Evolutionary conservation across 1,140 invertebrate species (phyloP).

Genomic region (Micrasema minimum): DNA sequence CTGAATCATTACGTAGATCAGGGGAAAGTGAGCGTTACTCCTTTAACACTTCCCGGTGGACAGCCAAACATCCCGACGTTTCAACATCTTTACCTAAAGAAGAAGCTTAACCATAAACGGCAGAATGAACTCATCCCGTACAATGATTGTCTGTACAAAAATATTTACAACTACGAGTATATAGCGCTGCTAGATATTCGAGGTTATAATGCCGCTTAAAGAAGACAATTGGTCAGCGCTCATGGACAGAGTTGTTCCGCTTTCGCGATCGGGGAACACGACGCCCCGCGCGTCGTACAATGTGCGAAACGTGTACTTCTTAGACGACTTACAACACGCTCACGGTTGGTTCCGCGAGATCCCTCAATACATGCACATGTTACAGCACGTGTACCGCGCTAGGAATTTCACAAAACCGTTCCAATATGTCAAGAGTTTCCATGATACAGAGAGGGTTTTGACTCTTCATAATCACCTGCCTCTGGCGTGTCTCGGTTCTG

Average conservation of each 20-base stretch:
- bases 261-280: constrained; percentile 80
- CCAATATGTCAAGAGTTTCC: constrained; percentile 94
- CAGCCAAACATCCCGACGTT: constrained; percentile 90
- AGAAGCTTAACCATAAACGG: constrained; percentile 90
- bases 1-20: constrained; percentile 81
- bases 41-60: constrained; percentile 88
- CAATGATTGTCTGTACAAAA: constrained; percentile 96
- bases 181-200: constrained; percentile 90
- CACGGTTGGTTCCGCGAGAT: constrained; percentile 86
- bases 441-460: constrained; percentile 88
- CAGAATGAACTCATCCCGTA: constrained; percentile 97
- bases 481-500: constrained; percentile 84
- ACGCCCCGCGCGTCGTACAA: constrained; percentile 85
- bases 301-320: constrained; percentile 93
- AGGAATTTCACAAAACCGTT: constrained; percentile 93
- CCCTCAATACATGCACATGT: constrained; percentile 92
- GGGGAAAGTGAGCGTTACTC: constrained; percentile 85
- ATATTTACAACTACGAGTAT: constrained; percentile 91
- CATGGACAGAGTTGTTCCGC: constrained; percentile 79
- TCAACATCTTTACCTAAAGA: constrained; percentile 88
- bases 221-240: constrained; percentile 82
- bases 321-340: constrained; percentile 87
- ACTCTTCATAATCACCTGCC: constrained; percentile 95
- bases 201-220: constrained; percentile 92
- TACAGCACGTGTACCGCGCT: constrained; percentile 91